Conservation (phyloP, 2,888 invertebrate species). For the Cinara cedri region DNA sequence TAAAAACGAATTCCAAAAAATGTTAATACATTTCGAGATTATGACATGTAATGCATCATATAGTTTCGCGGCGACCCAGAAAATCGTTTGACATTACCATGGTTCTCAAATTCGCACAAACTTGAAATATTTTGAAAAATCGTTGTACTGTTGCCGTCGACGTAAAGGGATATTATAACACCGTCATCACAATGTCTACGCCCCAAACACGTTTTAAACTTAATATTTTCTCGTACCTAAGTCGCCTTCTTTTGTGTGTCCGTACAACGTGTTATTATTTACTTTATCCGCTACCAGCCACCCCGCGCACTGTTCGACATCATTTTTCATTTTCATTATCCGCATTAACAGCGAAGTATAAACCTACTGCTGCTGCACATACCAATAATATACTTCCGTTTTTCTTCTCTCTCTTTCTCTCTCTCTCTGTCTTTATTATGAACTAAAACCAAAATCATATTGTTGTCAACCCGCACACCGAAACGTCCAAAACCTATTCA, state of each 20-base stretch:
- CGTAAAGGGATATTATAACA: background rate
- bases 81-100: too few species aligned
- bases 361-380: background rate
- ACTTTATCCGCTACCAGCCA: too few species aligned
- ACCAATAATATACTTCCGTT: conserved; percentile 1
- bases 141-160: too few species aligned
- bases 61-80: too few species aligned
- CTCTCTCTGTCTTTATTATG: background rate
- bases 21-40: too few species aligned
- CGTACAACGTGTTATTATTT: background rate
- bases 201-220: conserved; percentile 4
- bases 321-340: conserved; percentile 19
- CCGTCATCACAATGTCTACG: background rate
- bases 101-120: too few species aligned
- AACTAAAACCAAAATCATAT: background rate
- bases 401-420: background rate
- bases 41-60: too few species aligned
- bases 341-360: too few species aligned
- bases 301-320: background rate
- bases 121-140: too few species aligned
- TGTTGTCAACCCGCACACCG: background rate
- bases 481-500: conserved; percentile 8
- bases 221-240: background rate
- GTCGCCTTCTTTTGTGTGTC: background rate
- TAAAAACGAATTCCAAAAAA: too few species aligned